Base-by-base conservation (phyloP, 2,888 invertebrate species). In the Leptinotarsa rubiginosa region DNA sequence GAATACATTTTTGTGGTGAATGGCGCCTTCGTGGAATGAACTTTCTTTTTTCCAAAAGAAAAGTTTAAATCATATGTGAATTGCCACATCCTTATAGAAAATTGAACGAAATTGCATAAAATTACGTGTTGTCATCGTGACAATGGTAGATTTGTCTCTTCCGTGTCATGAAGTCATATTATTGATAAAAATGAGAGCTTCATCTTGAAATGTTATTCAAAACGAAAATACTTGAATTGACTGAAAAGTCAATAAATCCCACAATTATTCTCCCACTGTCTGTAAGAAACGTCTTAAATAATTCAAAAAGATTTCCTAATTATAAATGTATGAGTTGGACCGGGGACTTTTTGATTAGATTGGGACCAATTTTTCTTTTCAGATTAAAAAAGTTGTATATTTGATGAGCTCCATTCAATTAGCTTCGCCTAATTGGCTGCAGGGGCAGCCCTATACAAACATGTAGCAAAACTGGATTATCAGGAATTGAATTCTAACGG, bases 341-440 rank as follows among this genome's bases (percentile, higher is more conserved):
- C 79, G 77, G 82, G 83, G 83, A 83, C 82, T 82, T 84, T 82
- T 83, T 86, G 86, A 86, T 86, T 85, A 84, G 85, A 85, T 86
- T 84, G 85, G 84, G 85, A 83, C 86, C 85, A 85, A 86, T 86
- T 86, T 86, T 85, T 86, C 84, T 84, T 84, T 81, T 80, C 80
- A 84, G 86, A 85, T 86, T 85, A 84, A 85, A 85, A 85, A 85
- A 85, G 83, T 84, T 85, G 82, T 83, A 85, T 86, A 85, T 84
- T 85, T 84, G 85, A 86, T 85, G 85, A 84, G 83, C 80, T 79
- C 82, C 84, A 83, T 84, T 84, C 84, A 85, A 85, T 86, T 85
- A 80, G 78, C 75, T 73, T 69, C 71, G 77, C 79, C 77, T 78
- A 81, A 80, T 78, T 80, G 77, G 76, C 75, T 76, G 72, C 65